Conservation (phyloP, 2,797 vertebrate species). For the Manis crassicaudata region DNA sequence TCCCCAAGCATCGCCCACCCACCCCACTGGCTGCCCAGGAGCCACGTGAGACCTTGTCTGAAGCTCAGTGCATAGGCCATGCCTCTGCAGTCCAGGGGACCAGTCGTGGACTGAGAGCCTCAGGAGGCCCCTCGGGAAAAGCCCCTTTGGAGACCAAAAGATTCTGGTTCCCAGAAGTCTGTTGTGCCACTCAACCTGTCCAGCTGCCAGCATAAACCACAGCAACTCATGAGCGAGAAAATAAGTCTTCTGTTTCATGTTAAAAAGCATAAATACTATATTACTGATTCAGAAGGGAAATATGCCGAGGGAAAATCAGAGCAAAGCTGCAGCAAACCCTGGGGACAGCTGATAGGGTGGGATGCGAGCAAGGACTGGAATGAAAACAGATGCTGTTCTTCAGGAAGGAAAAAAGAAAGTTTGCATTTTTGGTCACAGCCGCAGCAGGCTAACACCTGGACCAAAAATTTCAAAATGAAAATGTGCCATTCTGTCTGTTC, state of each 20-base stretch:
- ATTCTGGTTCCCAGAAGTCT: neutral
- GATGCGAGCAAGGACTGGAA: constrained; percentile 58
- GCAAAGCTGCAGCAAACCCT: constrained; percentile 67
- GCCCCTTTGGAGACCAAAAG: accelerated
- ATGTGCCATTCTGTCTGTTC: accelerated
- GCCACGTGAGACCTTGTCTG: no score
- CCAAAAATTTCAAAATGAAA: constrained; percentile 21
- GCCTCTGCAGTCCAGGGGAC: accelerated
- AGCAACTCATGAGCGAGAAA: neutral
- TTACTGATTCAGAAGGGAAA: constrained; percentile 79
- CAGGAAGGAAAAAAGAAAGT: neutral
- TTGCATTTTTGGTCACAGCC: constrained; percentile 51
- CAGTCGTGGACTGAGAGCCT: accelerated
- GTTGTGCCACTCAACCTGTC: neutral
- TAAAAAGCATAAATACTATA: constrained; percentile 71
- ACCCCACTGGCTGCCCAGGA: accelerated
- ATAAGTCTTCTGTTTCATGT: constrained; percentile 62
- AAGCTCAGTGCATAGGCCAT: neutral
- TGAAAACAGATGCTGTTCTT: constrained; percentile 73
- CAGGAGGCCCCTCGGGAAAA: accelerated
- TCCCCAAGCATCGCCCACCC: accelerated
- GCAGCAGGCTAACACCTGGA: constrained; percentile 71
- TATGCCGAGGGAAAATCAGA: constrained; percentile 69
- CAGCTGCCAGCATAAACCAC: neutral
- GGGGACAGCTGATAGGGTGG: constrained; percentile 69